A percentile compares a stretch with the other conserved stretches of the same genome.
Conservation (phyloP, 2,888 invertebrate species). For the Bellardia bayeri region DNA sequence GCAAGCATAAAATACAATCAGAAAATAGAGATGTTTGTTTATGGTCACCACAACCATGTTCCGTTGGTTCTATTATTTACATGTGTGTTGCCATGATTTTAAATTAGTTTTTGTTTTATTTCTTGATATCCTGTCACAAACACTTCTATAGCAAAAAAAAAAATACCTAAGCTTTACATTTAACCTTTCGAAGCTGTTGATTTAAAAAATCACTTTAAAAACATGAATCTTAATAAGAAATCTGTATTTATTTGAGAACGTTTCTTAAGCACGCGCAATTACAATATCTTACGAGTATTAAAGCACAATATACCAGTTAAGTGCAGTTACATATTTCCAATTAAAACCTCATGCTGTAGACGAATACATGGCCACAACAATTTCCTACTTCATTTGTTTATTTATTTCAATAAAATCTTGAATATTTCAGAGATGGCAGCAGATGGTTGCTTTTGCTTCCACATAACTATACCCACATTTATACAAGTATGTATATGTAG, state of each 20-base stretch:
- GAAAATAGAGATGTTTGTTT: no score
- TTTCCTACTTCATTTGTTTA: constrained; percentile 32
- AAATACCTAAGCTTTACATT: no score
- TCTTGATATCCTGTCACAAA: no score
- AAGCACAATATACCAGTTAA: constrained; percentile 4
- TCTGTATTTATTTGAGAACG: neutral
- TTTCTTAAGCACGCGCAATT: neutral
- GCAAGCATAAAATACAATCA: no score
- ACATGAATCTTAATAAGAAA: no score
- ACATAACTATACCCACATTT: neutral
- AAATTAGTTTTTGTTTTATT: no score
- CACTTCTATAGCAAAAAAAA: no score
- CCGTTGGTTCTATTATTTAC: no score
- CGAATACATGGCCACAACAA: constrained; percentile 49
- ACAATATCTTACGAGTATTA: neutral
- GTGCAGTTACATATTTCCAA: constrained; percentile 28
- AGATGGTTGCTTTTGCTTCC: constrained; percentile 9
- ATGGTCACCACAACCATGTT: no score
- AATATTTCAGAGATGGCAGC: constrained; percentile 25
- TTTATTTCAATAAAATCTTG: constrained; percentile 37
- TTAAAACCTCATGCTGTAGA: constrained; percentile 25
- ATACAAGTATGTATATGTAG: neutral
- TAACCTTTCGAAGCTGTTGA: no score
- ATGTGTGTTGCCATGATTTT: no score
- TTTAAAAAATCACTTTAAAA: no score